Percentiles rank a stretch among this genome's conserved stretches.
Evolutionary conservation across 2,797 vertebrate species (phyloP).

Genomic region (Xenopus petersii): DNA sequence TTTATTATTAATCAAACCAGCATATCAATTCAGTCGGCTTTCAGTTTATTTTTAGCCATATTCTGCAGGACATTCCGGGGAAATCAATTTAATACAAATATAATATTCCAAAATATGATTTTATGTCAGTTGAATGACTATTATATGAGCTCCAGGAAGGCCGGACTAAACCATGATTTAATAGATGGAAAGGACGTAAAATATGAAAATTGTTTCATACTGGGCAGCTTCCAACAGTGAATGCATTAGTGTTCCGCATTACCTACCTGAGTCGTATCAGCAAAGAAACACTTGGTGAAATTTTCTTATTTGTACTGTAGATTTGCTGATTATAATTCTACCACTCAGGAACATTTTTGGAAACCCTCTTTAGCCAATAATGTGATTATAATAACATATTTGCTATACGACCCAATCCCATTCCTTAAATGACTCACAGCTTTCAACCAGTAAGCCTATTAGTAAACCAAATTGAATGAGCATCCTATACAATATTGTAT

Average conservation of each 20-base stretch:
- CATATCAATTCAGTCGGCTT: background rate
- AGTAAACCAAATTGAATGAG: constrained; percentile 38
- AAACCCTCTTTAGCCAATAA: constrained; percentile 49
- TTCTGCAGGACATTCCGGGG: constrained; percentile 14
- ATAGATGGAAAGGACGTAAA: constrained; percentile 37
- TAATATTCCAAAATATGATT: constrained; percentile 47
- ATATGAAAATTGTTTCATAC: constrained; percentile 39
- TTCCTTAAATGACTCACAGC: constrained; percentile 24
- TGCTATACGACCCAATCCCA: constrained; percentile 27
- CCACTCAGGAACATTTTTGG: constrained; percentile 49
- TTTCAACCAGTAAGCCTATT: constrained; percentile 44
- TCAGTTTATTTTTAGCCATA: constrained; percentile 18
- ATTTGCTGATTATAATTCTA: constrained; percentile 51
- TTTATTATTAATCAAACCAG: background rate
- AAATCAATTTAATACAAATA: constrained; percentile 42
- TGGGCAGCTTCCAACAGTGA: constrained; percentile 45
- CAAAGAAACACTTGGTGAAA: constrained; percentile 48
- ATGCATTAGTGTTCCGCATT: constrained; percentile 48
- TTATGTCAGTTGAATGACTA: constrained; percentile 38
- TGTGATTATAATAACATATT: constrained; percentile 49
- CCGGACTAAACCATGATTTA: constrained; percentile 41
- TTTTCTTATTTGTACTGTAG: constrained; percentile 49
- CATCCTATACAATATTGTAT: constrained; percentile 47
- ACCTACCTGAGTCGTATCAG: constrained; percentile 40
- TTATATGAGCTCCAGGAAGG: constrained; percentile 26